Conservation (phyloP, 1,140 invertebrate genomes). For the Phthorimaea operculella region DNA sequence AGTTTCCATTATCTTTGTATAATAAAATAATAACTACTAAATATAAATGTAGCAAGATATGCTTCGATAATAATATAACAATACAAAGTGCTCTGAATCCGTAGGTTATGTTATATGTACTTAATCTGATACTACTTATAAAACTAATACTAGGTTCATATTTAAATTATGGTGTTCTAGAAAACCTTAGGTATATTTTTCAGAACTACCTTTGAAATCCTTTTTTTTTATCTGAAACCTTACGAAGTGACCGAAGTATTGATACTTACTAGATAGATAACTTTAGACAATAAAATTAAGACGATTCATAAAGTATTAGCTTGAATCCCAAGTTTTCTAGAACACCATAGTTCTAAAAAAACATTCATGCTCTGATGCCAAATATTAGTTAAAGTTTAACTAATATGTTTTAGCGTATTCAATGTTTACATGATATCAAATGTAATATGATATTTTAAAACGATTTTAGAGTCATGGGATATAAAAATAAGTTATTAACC, state of each 20-base stretch:
- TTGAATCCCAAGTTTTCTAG: background rate
- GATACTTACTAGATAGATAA: background rate
- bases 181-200: background rate
- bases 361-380: conserved; percentile 36
- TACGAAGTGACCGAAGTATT: background rate
- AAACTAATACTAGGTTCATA: conserved; percentile 13
- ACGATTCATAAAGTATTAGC: too few species aligned
- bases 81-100: conserved; percentile 42
- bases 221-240: background rate
- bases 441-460: too few species aligned
- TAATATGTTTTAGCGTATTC: conserved; percentile 24
- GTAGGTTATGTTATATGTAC: conserved; percentile 36
- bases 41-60: conserved; percentile 31
- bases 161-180: background rate
- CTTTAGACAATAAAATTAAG: background rate
- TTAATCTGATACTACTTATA: conserved; percentile 37
- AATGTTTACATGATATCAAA: background rate
- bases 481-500: too few species aligned
- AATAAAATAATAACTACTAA: conserved; percentile 13
- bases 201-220: background rate
- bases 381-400: conserved; percentile 41
- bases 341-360: conserved; percentile 10
- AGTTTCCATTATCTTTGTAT: conserved; percentile 28
- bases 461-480: too few species aligned
- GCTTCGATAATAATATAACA: conserved; percentile 33